Conservation (phyloP, 2,797 vertebrate species). For the Tragelaphus oryx region DNA sequence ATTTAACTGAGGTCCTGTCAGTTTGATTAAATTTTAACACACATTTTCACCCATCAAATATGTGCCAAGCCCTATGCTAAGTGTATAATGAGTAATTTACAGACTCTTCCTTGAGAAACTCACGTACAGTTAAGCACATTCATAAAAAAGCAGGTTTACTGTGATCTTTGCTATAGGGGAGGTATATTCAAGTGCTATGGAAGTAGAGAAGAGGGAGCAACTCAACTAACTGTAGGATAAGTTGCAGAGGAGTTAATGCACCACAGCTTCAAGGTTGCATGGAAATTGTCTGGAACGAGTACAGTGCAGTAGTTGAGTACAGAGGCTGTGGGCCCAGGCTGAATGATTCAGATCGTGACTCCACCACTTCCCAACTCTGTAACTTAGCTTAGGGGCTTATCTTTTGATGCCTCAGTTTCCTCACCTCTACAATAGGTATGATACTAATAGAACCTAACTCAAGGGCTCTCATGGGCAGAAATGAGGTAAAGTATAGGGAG, state of each 20-base stretch:
- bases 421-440: not conserved
- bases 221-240: not conserved
- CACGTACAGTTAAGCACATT: not conserved
- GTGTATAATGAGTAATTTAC: not conserved
- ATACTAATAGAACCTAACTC: not conserved
- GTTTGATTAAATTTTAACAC: not conserved
- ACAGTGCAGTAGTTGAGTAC: not conserved
- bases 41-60: not conserved
- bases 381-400: not conserved
- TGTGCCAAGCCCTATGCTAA: not conserved
- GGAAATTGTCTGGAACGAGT: not conserved
- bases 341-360: not conserved
- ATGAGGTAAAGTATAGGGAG: not conserved
- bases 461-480: not conserved
- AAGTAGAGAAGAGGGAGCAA: not conserved
- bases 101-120: slow-evolving; percentile 25
- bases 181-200: not conserved
- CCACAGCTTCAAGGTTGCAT: not conserved
- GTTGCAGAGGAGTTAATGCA: not conserved
- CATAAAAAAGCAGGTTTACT: not conserved
- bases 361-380: not conserved
- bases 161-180: not conserved
- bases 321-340: not conserved
- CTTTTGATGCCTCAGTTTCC: not conserved
- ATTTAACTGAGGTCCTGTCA: not conserved